phyloP scores from a whole-genome alignment of 2,797 vertebrate species.

The Rhynchotus rufescens region DNA sequence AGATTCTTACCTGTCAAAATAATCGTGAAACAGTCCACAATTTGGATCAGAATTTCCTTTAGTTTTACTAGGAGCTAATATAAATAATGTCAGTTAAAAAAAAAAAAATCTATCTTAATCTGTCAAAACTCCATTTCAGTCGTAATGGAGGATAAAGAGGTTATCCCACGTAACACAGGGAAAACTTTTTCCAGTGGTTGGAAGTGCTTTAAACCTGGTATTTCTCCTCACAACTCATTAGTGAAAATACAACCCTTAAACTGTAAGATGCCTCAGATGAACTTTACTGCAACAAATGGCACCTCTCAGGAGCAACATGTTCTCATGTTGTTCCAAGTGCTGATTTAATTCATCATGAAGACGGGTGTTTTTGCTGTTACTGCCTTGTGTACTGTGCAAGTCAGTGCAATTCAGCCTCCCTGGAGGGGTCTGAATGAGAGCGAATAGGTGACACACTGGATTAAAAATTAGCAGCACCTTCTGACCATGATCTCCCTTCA shows the following conservation, averaged over 20 bases:
- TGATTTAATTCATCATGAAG: not conserved
- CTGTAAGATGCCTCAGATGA: not conserved
- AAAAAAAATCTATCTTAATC: no score
- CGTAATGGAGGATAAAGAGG: not conserved
- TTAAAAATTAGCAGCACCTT: not conserved
- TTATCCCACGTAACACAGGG: not conserved
- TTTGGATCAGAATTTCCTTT: not conserved
- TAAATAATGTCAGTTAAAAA: not conserved
- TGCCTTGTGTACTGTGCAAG: not conserved
- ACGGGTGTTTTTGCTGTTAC: not conserved
- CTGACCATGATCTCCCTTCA: not conserved
- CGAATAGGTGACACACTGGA: not conserved
- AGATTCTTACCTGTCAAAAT: not conserved
- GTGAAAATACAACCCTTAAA: not conserved
- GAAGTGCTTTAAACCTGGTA: not conserved
- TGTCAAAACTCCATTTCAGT: not conserved
- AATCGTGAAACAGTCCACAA: not conserved
- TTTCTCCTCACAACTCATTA: not conserved
- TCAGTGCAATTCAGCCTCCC: not conserved
- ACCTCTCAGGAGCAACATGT: not conserved
- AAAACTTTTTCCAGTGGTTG: not conserved
- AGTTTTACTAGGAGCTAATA: not conserved
- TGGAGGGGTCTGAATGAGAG: not conserved
- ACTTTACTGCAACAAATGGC: not conserved
- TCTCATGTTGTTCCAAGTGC: not conserved